Evolutionary conservation across 2,888 invertebrate species (phyloP).

Genomic region (Amphipyra tragopoginis): DNA sequence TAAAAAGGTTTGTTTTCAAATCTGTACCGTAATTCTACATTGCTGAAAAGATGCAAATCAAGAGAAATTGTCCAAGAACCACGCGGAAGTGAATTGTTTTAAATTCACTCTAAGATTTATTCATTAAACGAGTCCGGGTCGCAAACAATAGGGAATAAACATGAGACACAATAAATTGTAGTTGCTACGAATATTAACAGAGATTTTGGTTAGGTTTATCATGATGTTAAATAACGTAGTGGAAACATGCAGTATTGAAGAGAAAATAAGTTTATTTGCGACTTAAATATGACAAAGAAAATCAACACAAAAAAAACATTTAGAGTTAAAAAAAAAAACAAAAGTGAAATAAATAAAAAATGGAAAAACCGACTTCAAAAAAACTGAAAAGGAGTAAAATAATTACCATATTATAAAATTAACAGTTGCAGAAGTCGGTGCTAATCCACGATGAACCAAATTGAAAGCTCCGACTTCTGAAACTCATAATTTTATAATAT

Average conservation of each 20-base stretch:
- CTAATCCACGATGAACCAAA: too few relatives aligned
- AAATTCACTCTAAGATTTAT: conserved; percentile 51
- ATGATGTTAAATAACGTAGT: conserved; percentile 4
- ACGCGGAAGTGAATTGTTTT: conserved; percentile 52
- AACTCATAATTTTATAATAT: too few relatives aligned
- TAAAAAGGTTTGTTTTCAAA: conserved; percentile 34
- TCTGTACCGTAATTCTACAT: conserved; percentile 44
- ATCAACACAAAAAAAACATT: too few relatives aligned
- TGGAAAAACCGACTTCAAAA: too few relatives aligned
- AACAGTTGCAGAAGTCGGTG: too few relatives aligned
- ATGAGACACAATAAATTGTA: conserved; percentile 35
- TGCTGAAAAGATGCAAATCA: conserved; percentile 50
- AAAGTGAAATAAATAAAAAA: too few relatives aligned
- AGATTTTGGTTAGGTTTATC: conserved; percentile 25
- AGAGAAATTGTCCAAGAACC: conserved; percentile 49
- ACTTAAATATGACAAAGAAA: too few relatives aligned
- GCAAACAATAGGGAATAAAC: conserved; percentile 39
- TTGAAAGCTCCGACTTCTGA: too few relatives aligned
- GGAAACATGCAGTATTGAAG: not conserved
- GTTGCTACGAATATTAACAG: not conserved
- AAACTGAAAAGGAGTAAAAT: too few relatives aligned
- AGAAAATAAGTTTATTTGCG: too few relatives aligned
- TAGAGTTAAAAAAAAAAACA: too few relatives aligned
- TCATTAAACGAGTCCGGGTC: conserved; percentile 36
- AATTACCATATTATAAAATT: too few relatives aligned